A percentile compares a stretch with the other conserved stretches of the same genome.
These are phyloP conservation scores for rabbit (Oryctolagus cuniculus) DNA, from an alignment of 2,113 vertebrate genomes.

Conservation along the genomic window mOryCun1.1 NC_091440.1:99808501-99809000, in stretches of 20 bases:
- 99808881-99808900: constrained; percentile 39
- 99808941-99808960: constrained; percentile 25
- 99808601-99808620: constrained; percentile 51
- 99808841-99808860: background rate
- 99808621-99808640: background rate
- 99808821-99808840: rapidly evolving
- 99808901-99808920: constrained; percentile 36
- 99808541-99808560: constrained; percentile 65
- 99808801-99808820: background rate
- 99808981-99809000: background rate
- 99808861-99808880: background rate
- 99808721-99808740: constrained; percentile 48
- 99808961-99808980: constrained; percentile 46
- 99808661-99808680: background rate
- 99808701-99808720: constrained; percentile 50
- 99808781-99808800: background rate
- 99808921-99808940: constrained; percentile 13
- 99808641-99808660: constrained; percentile 36
- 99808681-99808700: constrained; percentile 29
- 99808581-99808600: constrained; percentile 63
- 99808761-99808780: background rate
- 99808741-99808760: background rate
- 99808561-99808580: constrained; percentile 63
- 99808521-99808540: constrained; percentile 57
- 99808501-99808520: constrained; percentile 39